Percentiles rank a stretch among this genome's conserved stretches.
phyloP scores from a whole-genome alignment of 92 coral and sea anemone species.

The Porites divaricata region DNA sequence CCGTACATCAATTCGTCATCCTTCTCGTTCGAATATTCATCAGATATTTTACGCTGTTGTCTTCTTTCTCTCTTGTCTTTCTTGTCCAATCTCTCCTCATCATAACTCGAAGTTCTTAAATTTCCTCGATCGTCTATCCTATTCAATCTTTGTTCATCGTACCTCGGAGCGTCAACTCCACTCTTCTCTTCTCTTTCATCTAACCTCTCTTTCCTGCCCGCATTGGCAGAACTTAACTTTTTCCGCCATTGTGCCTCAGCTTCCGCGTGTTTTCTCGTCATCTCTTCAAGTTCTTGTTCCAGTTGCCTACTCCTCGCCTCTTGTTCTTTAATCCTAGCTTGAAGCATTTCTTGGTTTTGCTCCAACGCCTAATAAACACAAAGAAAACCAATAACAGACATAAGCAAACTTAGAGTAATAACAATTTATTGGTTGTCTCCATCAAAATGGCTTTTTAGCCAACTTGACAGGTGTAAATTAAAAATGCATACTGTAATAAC shows the following conservation, averaged over 20 bases:
- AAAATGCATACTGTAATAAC: no score
- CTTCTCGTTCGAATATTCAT: neutral
- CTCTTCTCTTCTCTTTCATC: slow-evolving; percentile 2
- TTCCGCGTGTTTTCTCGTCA: slow-evolving; percentile 49
- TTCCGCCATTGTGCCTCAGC: slow-evolving; percentile 48
- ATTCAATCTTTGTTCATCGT: slow-evolving; percentile 14
- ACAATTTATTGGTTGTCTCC: neutral
- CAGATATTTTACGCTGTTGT: neutral
- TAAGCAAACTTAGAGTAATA: no score
- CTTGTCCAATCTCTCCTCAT: slow-evolving; percentile 1
- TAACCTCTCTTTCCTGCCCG: neutral
- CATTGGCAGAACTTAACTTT: slow-evolving; percentile 11
- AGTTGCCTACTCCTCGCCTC: slow-evolving; percentile 73
- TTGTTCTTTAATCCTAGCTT: slow-evolving; percentile 71
- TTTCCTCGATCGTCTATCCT: neutral
- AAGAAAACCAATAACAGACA: neutral
- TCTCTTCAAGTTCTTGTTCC: slow-evolving; percentile 65
- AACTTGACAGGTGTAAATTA: neutral
- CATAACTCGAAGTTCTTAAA: neutral
- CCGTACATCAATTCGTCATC: neutral
- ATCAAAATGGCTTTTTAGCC: neutral
- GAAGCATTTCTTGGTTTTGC: slow-evolving; percentile 75
- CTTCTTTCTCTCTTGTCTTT: neutral
- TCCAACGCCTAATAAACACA: slow-evolving; percentile 55
- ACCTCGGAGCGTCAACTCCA: neutral